Evolutionary conservation across 2,113 vertebrate species (phyloP), one percentile per base, ranked within the genome.

Genomic region (Apistogramma diplotaenia): DNA sequence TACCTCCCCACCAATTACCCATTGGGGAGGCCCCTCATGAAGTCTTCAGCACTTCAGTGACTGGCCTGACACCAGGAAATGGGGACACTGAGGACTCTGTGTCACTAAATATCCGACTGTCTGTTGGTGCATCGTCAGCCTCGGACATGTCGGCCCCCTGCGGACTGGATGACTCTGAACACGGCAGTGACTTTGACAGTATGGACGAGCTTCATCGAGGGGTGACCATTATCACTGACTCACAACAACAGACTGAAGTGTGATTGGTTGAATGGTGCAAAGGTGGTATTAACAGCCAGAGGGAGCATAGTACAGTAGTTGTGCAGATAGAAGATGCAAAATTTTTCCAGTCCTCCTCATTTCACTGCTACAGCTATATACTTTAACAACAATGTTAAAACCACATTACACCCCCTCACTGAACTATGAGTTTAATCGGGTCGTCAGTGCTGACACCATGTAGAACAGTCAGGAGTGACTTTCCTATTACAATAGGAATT

Each of bases 171-270:
- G 96, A 96, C 35, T 96, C 97, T 0, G 97, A 98, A 93, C 96
- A 95, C 62, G 90, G 96, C 93, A 97, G 96, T 80, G 96, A 96
- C 94, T 96, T 96, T 62, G 97, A 97, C 89, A 97, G 97, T 1
- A 87, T 96, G 79, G 97, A 97, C 1, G 96, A 97, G 81, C 93
- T 96, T 76, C 95, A 92, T 27, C 86, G 85, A n/a, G 92, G 94
- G 4, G 91, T 92, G 6, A 93, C 93, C 31, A 86, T 93, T 31
- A 91, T 79, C 65, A 91, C 91, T 3, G 94, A 94, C 49, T 91
- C 96, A 12, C 97, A 99, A 92, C 98, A 99, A 81, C 98, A 99
- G 93, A 99, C 98, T 19, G 96, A 99, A 89, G 98, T 99, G 82
- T 99, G 95, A 96, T 8, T 49, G 37, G 56, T 25, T 18, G 51